Evolutionary conservation across 2,888 invertebrate genomes (phyloP).

Genomic region (Drosophila lacicola): DNA sequence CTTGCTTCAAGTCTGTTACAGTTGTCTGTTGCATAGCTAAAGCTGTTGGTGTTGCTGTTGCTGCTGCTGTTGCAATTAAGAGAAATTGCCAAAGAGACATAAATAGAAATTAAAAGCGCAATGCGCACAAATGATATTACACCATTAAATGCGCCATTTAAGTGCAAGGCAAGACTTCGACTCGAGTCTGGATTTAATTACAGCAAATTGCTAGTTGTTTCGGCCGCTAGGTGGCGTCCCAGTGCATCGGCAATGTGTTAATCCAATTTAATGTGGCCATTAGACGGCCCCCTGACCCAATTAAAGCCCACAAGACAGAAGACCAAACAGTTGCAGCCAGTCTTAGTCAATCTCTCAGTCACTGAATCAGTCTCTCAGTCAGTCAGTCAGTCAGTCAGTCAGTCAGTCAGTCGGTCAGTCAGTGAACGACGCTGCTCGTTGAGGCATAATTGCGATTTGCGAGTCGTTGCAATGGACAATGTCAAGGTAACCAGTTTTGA

Average conservation of each 20-base stretch:
- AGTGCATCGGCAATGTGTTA: constrained; percentile 66
- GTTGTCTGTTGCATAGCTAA: constrained; percentile 33
- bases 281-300: constrained; percentile 64
- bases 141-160: constrained; percentile 80
- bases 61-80: constrained; percentile 44
- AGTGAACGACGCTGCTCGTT: constrained; percentile 7
- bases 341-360: constrained; percentile 8
- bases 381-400: constrained; percentile 10
- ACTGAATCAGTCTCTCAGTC: constrained; percentile 14
- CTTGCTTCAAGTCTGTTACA: constrained; percentile 4
- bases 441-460: constrained; percentile 34
- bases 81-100: constrained; percentile 72
- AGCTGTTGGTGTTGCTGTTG: background rate
- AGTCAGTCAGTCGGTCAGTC: constrained; percentile 26
- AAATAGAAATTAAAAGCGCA: constrained; percentile 76
- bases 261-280: constrained; percentile 74
- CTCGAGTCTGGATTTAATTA: constrained; percentile 61
- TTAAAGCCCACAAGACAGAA: constrained; percentile 29
- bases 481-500: constrained; percentile 77
- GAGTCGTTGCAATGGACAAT: constrained; percentile 51
- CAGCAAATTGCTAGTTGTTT: constrained; percentile 69
- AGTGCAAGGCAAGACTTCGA: constrained; percentile 61
- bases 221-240: constrained; percentile 48
- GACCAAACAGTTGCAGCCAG: background rate
- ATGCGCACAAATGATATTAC: constrained; percentile 72